Conservation (phyloP, 2,113 vertebrate genomes). For the Egretta garzetta region DNA sequence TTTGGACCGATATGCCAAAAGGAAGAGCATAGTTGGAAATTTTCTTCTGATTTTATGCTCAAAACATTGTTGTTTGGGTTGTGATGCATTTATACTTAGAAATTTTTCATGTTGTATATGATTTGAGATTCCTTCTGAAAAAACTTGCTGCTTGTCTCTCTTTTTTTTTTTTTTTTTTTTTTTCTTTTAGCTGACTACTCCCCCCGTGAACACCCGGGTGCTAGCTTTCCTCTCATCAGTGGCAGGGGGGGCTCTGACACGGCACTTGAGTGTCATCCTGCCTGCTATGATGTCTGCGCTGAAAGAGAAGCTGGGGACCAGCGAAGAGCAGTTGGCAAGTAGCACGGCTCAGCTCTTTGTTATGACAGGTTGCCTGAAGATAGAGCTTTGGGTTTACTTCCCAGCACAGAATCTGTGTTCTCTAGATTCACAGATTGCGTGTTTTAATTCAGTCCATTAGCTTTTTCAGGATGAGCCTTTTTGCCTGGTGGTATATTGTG, state of each 20-base stretch:
- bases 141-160: neutral
- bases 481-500: constrained; percentile 43
- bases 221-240: constrained; percentile 96
- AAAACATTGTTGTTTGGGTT: neutral
- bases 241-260: constrained; percentile 93
- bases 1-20: neutral
- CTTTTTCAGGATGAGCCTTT: constrained; percentile 31
- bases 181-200: constrained; percentile 83
- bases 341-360: neutral
- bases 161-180: neutral
- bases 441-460: constrained; percentile 44
- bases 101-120: neutral
- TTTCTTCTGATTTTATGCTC: neutral
- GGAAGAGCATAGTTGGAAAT: neutral
- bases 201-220: constrained; percentile 94
- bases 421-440: neutral
- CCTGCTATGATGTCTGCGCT: constrained; percentile 93
- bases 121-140: neutral
- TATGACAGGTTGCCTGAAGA: constrained; percentile 21
- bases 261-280: constrained; percentile 93
- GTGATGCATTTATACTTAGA: neutral
- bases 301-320: constrained; percentile 89
- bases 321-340: constrained; percentile 86
- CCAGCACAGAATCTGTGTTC: neutral
- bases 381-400: constrained; percentile 1